Conservation (phyloP, 2,797 vertebrate genomes). For the Coracias cyanogaster region DNA sequence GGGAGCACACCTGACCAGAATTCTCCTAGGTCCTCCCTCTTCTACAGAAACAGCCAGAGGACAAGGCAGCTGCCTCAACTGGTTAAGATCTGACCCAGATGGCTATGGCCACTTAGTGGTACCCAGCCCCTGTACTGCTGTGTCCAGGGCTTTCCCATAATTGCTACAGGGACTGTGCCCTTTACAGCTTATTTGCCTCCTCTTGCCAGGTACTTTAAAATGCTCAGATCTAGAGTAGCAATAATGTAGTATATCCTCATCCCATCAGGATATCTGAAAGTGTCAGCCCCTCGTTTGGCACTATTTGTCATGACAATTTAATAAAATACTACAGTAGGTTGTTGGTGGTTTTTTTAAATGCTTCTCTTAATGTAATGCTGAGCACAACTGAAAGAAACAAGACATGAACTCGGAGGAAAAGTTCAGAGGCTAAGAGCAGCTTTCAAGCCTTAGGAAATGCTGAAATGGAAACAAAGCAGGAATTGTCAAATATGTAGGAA, state of each 20-base stretch:
- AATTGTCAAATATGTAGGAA: conserved; percentile 35
- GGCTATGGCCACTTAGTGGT: background rate
- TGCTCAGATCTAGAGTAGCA: background rate
- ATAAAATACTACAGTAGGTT: background rate
- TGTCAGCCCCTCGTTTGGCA: background rate
- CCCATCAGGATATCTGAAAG: background rate
- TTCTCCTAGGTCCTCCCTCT: background rate
- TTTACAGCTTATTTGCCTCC: background rate
- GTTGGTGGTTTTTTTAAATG: background rate
- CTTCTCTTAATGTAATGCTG: background rate
- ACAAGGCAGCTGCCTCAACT: background rate
- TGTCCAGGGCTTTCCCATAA: background rate
- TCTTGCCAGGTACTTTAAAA: background rate
- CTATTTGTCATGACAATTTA: background rate
- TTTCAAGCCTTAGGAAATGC: conserved; percentile 31
- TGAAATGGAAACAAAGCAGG: conserved; percentile 35
- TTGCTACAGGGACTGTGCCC: background rate
- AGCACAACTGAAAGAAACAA: background rate
- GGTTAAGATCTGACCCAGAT: background rate
- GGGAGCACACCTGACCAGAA: background rate
- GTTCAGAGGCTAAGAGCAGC: conserved; percentile 17
- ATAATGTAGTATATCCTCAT: background rate
- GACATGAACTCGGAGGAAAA: background rate
- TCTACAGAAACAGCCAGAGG: background rate
- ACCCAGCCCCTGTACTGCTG: background rate